Conservation (phyloP, 2,888 invertebrate genomes). For the Trichacis sp. region DNA sequence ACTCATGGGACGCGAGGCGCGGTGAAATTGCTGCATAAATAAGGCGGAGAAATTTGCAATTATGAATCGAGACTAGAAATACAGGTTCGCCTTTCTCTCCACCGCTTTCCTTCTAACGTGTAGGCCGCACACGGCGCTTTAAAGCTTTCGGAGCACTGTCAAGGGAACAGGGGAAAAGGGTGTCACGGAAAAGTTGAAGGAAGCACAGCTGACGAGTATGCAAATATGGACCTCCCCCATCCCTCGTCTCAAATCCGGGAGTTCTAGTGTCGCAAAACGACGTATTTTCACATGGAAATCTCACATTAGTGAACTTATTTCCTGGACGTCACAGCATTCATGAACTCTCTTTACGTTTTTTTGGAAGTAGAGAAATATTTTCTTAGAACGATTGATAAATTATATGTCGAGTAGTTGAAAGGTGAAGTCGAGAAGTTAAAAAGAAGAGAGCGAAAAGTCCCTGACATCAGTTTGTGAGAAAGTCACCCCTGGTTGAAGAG, state of each 20-base stretch:
- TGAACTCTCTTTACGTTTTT: neutral
- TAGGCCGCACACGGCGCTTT: conserved; percentile 42
- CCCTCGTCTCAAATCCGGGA: conserved; percentile 34
- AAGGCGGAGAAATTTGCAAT: conserved; percentile 69
- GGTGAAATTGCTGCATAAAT: conserved; percentile 65
- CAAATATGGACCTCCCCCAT: conserved; percentile 62
- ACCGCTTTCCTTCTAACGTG: conserved; percentile 45
- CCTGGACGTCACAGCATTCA: conserved; percentile 2
- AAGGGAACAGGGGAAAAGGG: conserved; percentile 44
- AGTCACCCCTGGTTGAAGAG: conserved; percentile 31
- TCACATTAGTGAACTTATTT: conserved; percentile 39
- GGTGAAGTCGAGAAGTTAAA: conserved; percentile 16
- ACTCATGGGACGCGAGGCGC: conserved; percentile 27
- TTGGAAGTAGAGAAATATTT: no score
- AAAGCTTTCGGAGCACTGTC: conserved; percentile 29
- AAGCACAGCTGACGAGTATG: conserved; percentile 70
- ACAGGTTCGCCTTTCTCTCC: conserved; percentile 59
- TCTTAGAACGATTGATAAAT: conserved; percentile 22
- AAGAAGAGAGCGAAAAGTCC: conserved; percentile 44
- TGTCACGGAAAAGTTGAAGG: conserved; percentile 69
- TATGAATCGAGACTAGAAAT: conserved; percentile 68
- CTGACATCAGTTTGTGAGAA: conserved; percentile 46
- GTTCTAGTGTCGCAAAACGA: conserved; percentile 38
- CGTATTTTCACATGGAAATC: conserved; percentile 37
- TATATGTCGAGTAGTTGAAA: conserved; percentile 27